These are phyloP conservation scores for Callithrix jacchus DNA, from an alignment of 2,113 vertebrate species.

Conservation along the genomic window DNA sequence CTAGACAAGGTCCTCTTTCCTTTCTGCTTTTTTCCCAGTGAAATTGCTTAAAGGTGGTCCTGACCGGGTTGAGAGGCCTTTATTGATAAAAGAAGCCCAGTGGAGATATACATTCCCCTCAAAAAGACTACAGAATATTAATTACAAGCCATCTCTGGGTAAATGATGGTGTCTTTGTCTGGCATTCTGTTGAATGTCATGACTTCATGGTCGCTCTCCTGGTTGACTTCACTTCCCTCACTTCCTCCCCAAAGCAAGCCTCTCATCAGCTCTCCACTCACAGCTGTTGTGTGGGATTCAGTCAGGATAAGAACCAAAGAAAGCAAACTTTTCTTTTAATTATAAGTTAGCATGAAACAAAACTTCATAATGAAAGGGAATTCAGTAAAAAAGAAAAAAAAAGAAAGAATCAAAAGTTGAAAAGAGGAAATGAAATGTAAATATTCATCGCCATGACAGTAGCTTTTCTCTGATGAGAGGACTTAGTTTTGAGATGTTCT, in stretches of 20 bases:
- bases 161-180: background rate
- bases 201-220: background rate
- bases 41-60: background rate
- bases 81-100: background rate
- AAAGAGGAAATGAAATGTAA: background rate
- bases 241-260: background rate
- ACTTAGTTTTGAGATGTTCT: background rate
- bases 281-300: background rate
- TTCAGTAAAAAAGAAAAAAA: background rate
- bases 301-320: background rate
- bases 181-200: background rate
- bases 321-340: background rate
- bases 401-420: background rate
- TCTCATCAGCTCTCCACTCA: background rate
- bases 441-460: background rate
- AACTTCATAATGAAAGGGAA: slow-evolving; percentile 1
- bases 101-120: accelerated
- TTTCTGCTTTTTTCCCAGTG: background rate
- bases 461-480: background rate
- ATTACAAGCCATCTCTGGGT: background rate
- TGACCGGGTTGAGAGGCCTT: background rate
- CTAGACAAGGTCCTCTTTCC: background rate
- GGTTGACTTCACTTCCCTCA: background rate
- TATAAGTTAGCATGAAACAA: background rate
- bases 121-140: background rate